Evolutionary conservation across 2,113 vertebrate genomes (phyloP).

Genomic region (Eubucco bourcierii): DNA sequence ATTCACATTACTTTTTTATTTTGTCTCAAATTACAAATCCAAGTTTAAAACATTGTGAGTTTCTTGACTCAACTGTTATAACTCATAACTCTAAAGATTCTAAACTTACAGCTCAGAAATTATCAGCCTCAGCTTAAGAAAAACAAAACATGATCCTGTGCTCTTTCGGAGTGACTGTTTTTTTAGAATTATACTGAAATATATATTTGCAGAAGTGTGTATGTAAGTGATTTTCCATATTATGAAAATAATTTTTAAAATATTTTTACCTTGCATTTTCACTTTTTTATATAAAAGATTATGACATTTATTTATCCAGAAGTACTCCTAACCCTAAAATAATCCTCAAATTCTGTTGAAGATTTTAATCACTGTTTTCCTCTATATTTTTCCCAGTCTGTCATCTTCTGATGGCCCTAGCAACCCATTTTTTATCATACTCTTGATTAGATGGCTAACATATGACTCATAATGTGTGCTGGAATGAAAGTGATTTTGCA

Average conservation of each 20-base stretch:
- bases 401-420: background rate
- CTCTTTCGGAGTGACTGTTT: background rate
- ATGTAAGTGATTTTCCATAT: background rate
- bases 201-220: background rate
- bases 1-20: background rate
- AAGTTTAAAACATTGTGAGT: background rate
- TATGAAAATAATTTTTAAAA: background rate
- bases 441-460: background rate
- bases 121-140: background rate
- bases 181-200: background rate
- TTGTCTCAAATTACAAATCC: background rate
- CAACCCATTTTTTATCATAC: background rate
- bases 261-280: background rate
- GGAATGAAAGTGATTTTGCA: background rate
- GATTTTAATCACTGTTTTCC: background rate
- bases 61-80: background rate
- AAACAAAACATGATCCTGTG: background rate
- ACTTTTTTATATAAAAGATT: background rate
- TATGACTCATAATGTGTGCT: background rate
- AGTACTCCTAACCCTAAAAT: background rate
- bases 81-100: background rate
- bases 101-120: background rate
- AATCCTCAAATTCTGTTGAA: background rate
- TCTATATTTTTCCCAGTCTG: background rate
- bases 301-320: background rate